These are phyloP conservation scores for Polietes domitor DNA, from an alignment of 2,888 invertebrate genomes.

Conservation along the genomic window DNA sequence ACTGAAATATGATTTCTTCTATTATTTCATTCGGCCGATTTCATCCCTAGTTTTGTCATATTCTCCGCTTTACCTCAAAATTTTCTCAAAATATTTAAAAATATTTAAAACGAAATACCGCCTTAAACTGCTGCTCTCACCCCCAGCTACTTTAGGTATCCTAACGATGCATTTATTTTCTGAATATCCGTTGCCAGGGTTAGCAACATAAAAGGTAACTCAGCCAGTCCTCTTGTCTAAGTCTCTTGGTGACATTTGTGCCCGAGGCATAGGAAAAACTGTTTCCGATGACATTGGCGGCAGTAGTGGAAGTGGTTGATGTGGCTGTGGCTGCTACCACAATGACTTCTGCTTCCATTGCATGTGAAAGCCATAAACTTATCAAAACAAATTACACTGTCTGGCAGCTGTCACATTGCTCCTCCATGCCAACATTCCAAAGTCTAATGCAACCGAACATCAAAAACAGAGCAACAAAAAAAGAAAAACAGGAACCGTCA, in stretches of 20 bases:
- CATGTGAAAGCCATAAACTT: slow-evolving; percentile 42
- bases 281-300: background rate
- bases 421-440: slow-evolving; percentile 51
- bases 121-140: too few relatives aligned
- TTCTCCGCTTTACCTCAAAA: too few relatives aligned
- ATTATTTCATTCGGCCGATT: too few relatives aligned
- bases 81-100: too few relatives aligned
- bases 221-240: too few relatives aligned
- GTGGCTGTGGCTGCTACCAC: background rate
- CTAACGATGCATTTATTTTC: too few relatives aligned
- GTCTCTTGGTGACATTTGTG: background rate
- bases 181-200: too few relatives aligned
- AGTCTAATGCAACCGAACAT: slow-evolving; percentile 73
- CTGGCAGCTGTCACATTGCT: slow-evolving; percentile 62
- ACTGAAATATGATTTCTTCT: too few relatives aligned
- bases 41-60: too few relatives aligned
- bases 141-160: too few relatives aligned
- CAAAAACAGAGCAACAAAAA: background rate
- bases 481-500: background rate
- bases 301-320: background rate
- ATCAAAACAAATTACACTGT: slow-evolving; percentile 64
- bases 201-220: too few relatives aligned
- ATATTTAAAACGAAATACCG: too few relatives aligned
- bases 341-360: background rate
- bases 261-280: background rate